Conservation (phyloP, 2,113 vertebrate species). For the Brachyistius frenatus region DNA sequence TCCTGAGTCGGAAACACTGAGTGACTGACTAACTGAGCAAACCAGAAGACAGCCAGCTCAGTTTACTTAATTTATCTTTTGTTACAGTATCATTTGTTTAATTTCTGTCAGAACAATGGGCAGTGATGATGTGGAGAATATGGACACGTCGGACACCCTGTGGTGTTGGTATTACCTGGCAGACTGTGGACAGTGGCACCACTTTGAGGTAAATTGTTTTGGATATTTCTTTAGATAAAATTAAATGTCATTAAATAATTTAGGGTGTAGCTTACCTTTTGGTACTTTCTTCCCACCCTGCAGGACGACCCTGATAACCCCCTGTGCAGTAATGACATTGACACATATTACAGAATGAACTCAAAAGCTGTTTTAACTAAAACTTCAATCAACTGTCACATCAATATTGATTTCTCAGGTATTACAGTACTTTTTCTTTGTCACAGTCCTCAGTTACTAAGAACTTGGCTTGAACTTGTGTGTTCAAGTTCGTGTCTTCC, state of each 20-base stretch:
- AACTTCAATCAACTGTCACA: rapidly evolving
- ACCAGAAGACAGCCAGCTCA: not conserved
- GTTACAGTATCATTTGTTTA: not conserved
- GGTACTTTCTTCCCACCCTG: not conserved
- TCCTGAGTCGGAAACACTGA: not conserved
- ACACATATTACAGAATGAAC: conserved; percentile 19
- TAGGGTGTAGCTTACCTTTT: not conserved
- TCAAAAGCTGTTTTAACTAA: not conserved
- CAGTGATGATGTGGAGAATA: conserved; percentile 72
- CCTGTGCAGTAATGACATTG: conserved; percentile 41
- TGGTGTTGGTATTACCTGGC: conserved; percentile 91
- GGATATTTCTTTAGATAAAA: not conserved
- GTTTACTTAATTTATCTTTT: not conserved
- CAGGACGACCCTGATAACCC: conserved; percentile 52
- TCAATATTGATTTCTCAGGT: conserved; percentile 66
- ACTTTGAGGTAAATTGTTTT: conserved; percentile 86
- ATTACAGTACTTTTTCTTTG: not conserved
- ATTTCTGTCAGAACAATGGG: not conserved
- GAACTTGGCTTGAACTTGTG: not conserved
- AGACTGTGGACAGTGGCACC: conserved; percentile 91
- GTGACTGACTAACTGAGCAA: not conserved
- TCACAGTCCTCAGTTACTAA: not conserved
- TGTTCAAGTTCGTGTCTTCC: not conserved
- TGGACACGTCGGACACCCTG: conserved; percentile 89
- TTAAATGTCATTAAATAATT: rapidly evolving